Evolutionary conservation across 2,888 invertebrate genomes (phyloP).

Genomic region (Chydorus sphaericus): DNA sequence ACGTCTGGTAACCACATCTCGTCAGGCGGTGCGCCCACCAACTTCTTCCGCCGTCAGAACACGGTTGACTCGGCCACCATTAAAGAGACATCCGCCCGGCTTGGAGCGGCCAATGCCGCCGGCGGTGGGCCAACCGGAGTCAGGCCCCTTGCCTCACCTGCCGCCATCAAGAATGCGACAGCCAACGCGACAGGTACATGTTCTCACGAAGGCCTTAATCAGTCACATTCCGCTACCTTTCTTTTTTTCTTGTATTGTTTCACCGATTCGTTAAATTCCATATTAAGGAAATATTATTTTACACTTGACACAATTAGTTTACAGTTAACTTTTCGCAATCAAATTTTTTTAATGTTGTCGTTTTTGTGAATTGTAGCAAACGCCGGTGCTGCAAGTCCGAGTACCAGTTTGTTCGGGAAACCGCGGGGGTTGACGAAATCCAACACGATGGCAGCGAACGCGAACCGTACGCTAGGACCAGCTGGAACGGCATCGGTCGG

Average conservation of each 20-base stretch:
- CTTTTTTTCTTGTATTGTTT: no score
- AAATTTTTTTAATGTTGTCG: not conserved
- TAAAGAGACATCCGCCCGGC: constrained; percentile 72
- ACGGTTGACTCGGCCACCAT: constrained; percentile 85
- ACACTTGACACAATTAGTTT: no score
- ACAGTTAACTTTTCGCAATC: not conserved
- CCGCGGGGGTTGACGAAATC: constrained; percentile 43
- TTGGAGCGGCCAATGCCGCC: constrained; percentile 30
- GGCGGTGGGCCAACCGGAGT: constrained; percentile 19
- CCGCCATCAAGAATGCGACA: constrained; percentile 36
- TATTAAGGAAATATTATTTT: no score
- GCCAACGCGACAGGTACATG: constrained; percentile 11
- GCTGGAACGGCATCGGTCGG: constrained; percentile 38
- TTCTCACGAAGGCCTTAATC: no score
- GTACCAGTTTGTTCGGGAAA: constrained; percentile 29
- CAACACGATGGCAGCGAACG: constrained; percentile 39
- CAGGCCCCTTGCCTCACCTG: constrained; percentile 25
- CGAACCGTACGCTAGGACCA: constrained; percentile 33
- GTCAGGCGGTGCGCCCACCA: constrained; percentile 35
- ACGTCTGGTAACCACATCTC: constrained; percentile 36
- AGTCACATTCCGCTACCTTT: no score
- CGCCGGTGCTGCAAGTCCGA: constrained; percentile 34
- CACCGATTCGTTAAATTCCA: no score
- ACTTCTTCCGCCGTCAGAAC: constrained; percentile 70
- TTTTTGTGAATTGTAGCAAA: constrained; percentile 23